Conservation (phyloP, 2,113 vertebrate species). For the Dunckerocampus dactyliophorus region DNA sequence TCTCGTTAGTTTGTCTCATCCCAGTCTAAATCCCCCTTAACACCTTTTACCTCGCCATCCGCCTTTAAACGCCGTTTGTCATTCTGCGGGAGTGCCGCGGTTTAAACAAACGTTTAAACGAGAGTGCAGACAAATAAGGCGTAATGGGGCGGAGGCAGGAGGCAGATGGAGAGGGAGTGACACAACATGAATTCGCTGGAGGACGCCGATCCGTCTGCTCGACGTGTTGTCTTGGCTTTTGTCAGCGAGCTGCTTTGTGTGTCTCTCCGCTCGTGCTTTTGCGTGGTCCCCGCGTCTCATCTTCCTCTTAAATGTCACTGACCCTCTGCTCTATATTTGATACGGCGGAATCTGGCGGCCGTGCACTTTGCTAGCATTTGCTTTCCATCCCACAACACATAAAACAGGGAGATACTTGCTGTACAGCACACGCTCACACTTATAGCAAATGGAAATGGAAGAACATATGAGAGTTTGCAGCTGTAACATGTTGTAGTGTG, state of each 20-base stretch:
- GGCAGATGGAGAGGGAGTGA: slow-evolving; percentile 37
- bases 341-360: slow-evolving; percentile 11
- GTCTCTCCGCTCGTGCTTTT: slow-evolving; percentile 17
- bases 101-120: slow-evolving; percentile 59
- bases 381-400: slow-evolving; percentile 25
- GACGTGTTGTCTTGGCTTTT: slow-evolving; percentile 27
- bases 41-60: slow-evolving; percentile 9
- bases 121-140: slow-evolving; percentile 46
- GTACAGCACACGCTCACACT: neutral
- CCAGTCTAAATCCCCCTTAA: neutral
- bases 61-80: slow-evolving; percentile 43
- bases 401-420: slow-evolving; percentile 4
- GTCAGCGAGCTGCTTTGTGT: slow-evolving; percentile 24
- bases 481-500: too few relatives aligned
- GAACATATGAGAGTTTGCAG: too few relatives aligned
- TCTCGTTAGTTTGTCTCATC: slow-evolving; percentile 22
- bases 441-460: slow-evolving; percentile 11
- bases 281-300: slow-evolving; percentile 5
- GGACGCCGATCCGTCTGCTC: slow-evolving; percentile 32
- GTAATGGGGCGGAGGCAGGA: slow-evolving; percentile 15
- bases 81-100: slow-evolving; percentile 37
- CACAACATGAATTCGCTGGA: slow-evolving; percentile 47
- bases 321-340: slow-evolving; percentile 32
- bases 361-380: slow-evolving; percentile 15
- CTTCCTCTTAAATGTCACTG: slow-evolving; percentile 24